A percentile compares a stretch with the other conserved stretches of the same genome.
phyloP scores from a whole-genome alignment of 2,113 vertebrate genomes.

The Malaclemys terrapin region DNA sequence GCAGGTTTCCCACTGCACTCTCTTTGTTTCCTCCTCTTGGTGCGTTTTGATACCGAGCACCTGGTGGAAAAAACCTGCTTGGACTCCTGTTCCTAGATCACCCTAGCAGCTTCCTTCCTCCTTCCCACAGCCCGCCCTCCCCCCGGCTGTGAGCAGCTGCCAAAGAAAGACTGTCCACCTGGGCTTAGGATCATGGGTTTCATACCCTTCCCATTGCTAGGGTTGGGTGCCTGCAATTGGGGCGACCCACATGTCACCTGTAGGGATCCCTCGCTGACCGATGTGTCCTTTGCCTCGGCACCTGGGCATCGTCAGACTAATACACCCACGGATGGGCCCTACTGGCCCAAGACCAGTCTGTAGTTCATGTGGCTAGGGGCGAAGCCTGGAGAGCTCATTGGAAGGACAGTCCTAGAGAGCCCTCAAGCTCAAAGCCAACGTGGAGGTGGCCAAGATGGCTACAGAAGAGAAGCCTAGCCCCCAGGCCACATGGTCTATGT shows the following conservation, averaged over 20 bases:
- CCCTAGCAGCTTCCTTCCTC: slow-evolving; percentile 48
- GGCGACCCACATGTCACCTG: background rate
- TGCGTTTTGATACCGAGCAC: slow-evolving; percentile 42
- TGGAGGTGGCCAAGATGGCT: background rate
- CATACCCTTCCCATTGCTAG: background rate
- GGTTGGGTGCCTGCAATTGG: no score
- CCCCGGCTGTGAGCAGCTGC: background rate
- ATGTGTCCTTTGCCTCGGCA: background rate
- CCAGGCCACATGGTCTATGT: background rate
- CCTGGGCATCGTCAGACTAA: background rate
- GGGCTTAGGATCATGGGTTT: background rate
- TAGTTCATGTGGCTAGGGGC: background rate
- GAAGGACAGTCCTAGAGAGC: background rate
- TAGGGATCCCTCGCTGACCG: background rate
- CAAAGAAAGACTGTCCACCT: background rate
- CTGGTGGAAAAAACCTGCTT: slow-evolving; percentile 70
- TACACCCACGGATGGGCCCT: background rate
- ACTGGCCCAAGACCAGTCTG: background rate
- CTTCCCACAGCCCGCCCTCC: background rate
- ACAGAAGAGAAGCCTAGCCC: background rate
- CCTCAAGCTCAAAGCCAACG: no score
- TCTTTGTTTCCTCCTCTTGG: slow-evolving; percentile 55
- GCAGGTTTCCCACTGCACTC: slow-evolving; percentile 46
- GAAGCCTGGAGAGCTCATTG: no score
- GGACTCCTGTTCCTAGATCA: background rate